A percentile compares a stretch with the other conserved stretches of the same genome.
phyloP scores from a whole-genome alignment of 2,888 invertebrate genomes.

The Lutraria lutraria region DNA sequence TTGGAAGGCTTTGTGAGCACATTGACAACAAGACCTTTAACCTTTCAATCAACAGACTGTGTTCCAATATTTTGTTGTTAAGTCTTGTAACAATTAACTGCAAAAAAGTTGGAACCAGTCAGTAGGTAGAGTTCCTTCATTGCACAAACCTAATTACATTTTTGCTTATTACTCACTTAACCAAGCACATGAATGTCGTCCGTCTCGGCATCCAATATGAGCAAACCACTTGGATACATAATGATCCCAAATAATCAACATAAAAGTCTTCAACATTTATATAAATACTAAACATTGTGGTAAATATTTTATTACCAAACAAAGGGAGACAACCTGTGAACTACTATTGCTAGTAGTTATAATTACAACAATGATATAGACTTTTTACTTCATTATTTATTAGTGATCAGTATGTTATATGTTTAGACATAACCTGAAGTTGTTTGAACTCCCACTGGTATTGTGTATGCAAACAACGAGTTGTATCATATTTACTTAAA shows the following conservation, averaged over 20 bases:
- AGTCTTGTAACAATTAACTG: neutral
- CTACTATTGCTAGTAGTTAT: neutral
- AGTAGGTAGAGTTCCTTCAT: neutral
- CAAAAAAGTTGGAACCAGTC: neutral
- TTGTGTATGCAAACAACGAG: slow-evolving; percentile 3
- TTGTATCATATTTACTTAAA: slow-evolving; percentile 18
- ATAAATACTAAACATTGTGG: neutral
- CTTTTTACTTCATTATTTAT: too few relatives aligned
- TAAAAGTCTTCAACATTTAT: neutral
- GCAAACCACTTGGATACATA: neutral
- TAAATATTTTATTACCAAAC: neutral
- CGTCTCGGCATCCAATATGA: neutral
- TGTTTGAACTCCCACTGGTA: neutral
- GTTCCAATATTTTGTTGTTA: neutral
- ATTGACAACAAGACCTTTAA: slow-evolving; percentile 7
- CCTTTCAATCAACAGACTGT: neutral
- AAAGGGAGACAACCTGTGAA: neutral
- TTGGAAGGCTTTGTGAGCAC: neutral
- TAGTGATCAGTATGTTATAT: neutral
- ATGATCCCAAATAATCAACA: neutral
- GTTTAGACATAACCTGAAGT: neutral
- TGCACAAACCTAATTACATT: too few relatives aligned
- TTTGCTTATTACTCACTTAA: too few relatives aligned
- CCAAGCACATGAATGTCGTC: too few relatives aligned
- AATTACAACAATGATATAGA: neutral